Conservation (phyloP, 2,113 vertebrate genomes). For the Pungitius pungitius region DNA sequence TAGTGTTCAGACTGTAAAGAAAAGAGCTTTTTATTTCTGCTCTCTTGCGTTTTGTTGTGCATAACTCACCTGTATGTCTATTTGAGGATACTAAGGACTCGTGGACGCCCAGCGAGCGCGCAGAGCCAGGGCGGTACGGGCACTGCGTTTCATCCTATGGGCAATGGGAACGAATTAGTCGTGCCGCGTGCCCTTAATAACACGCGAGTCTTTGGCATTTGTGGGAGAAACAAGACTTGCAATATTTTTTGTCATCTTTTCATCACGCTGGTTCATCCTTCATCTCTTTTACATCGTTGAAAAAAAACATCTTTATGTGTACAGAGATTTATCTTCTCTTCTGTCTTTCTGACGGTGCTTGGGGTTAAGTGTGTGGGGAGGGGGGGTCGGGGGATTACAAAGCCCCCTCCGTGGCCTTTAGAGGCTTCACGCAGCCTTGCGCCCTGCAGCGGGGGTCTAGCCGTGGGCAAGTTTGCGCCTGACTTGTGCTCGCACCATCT, state of each 20-base stretch:
- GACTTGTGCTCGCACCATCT: not conserved
- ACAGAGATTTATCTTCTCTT: not conserved
- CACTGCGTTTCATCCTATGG: not conserved
- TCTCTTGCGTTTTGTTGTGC: not conserved
- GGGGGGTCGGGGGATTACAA: not conserved
- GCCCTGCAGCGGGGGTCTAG: conserved; percentile 22
- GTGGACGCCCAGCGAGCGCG: conserved; percentile 23
- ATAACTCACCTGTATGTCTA: not conserved
- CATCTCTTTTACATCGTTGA: not conserved
- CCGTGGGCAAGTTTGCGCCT: conserved; percentile 37
- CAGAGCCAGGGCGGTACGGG: not conserved
- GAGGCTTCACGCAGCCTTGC: conserved; percentile 2
- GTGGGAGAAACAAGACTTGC: not conserved
- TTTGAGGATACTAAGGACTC: not conserved
- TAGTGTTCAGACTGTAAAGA: not conserved
- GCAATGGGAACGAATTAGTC: conserved; percentile 9
- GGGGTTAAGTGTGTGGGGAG: no score
- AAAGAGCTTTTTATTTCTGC: not conserved
- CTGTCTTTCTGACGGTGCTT: not conserved
- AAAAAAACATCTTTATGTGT: not conserved
- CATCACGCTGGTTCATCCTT: not conserved
- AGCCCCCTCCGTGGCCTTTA: conserved; percentile 13
- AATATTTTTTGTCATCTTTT: not conserved
- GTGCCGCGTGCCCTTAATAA: not conserved
- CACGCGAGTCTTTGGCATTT: not conserved